Percentiles rank a stretch among this genome's conserved stretches.
Conservation (phyloP, 2,797 vertebrate species). For the Neomorphus geoffroyi region DNA sequence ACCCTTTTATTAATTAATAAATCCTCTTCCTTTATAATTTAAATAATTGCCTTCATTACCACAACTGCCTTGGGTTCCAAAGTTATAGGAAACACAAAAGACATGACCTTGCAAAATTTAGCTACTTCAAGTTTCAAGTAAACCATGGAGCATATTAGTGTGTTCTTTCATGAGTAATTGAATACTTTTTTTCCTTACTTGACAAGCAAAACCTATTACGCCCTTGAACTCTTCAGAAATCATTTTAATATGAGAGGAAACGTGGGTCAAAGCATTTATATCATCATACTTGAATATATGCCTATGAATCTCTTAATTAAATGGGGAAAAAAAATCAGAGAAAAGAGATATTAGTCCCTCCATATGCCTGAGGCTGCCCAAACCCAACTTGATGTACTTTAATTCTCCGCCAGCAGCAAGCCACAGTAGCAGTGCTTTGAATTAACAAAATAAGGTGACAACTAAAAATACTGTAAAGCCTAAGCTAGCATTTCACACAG, state of each 20-base stretch:
- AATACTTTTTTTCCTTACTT: background rate
- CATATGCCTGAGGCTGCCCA: background rate
- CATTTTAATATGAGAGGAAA: background rate
- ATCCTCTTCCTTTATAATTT: background rate
- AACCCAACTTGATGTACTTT: background rate
- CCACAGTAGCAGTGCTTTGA: background rate
- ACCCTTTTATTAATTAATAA: background rate
- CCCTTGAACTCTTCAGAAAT: background rate
- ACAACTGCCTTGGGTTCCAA: background rate
- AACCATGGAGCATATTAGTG: background rate
- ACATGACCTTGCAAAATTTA: background rate
- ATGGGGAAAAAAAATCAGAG: background rate
- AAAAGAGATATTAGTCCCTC: background rate
- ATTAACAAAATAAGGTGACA: background rate
- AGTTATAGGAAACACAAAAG: background rate
- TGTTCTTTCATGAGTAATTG: background rate
- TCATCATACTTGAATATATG: background rate
- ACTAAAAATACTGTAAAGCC: background rate
- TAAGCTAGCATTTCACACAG: background rate
- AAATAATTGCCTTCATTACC: background rate
- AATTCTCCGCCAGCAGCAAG: background rate
- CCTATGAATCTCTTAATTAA: conserved; percentile 21
- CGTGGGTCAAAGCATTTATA: background rate
- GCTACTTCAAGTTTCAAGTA: background rate
- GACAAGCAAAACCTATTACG: background rate